Base-by-base conservation (phyloP, 2,888 invertebrate species). In the Ashinkailepas kermadecensis region DNA sequence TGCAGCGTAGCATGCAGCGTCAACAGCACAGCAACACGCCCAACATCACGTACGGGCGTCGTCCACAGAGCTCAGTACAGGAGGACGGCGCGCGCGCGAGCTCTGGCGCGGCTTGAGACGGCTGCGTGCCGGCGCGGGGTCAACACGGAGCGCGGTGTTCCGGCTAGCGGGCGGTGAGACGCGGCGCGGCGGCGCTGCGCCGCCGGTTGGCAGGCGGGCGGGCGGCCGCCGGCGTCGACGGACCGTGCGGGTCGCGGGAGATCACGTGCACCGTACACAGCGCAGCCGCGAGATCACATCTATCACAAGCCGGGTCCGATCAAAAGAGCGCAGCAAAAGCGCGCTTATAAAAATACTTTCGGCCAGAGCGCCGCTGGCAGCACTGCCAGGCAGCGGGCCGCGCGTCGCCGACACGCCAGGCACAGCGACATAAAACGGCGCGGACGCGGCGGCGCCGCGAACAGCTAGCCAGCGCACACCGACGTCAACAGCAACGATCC, bases 301-400 rank as follows among this genome's bases (percentile, higher is more conserved):
- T 74, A 74, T 74, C 74, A 74, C 74, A 74, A 56, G 74, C 74
- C 74, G 25, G 23, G 8, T 54, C 54, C 21, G 21, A 74, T 54
- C 56, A 74, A 74, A 74, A 56, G 18, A 56, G 74, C 74, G 74
- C 74, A 0, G 74, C 74, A 74, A 74, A 74, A 74, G 74, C 74
- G 74, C 74, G 74, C 74, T 23, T 74, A 74, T 74, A 74, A 74
- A 74, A 74, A 74, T 74, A 74, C 74, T 11, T 21, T 54, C 54
- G 11, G 67, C 25, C 25, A 25, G 25, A 13, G 67, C 67, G 25
- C 12, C 59, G 59, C 12, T 59, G 59, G 59, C 59, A 7, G 12
- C 59, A 7, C 59, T 39, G 39, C 39, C 39, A 1, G 59, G 59
- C 7, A 7, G 59, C 59, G 15, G 12, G 59, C 12, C 59, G 59